Conservation (phyloP, 2,888 invertebrate species). For the Notocelia uddmanniana region DNA sequence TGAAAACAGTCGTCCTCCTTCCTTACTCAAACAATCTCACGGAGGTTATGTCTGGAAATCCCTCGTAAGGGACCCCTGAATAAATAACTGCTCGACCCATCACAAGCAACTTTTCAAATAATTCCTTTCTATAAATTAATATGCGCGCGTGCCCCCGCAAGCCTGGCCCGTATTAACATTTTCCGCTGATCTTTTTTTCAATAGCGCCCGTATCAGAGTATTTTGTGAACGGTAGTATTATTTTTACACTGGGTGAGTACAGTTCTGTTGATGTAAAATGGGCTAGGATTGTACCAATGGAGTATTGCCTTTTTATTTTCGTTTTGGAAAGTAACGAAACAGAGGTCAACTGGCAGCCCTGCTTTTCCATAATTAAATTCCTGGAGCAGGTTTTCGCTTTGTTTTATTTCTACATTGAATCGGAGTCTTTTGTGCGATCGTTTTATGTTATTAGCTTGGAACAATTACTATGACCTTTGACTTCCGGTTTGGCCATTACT, state of each 20-base stretch:
- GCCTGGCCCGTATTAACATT: conserved; percentile 38
- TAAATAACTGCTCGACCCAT: conserved; percentile 25
- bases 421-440: conserved; percentile 14
- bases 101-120: conserved; percentile 41
- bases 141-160: conserved; percentile 43
- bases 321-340: conserved; percentile 18
- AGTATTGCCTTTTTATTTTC: not conserved
- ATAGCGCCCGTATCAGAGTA: not conserved
- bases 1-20: conserved; percentile 8
- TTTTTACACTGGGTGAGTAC: not conserved
- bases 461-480: conserved; percentile 27
- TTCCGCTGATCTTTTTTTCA: conserved; percentile 18
- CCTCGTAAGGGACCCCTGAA: conserved; percentile 36
- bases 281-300: not conserved
- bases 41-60: conserved; percentile 24
- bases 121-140: conserved; percentile 44
- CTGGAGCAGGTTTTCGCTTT: conserved; percentile 34
- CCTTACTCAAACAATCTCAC: conserved; percentile 12
- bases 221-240: conserved; percentile 25
- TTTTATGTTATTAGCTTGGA: conserved; percentile 40
- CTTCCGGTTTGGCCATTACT: conserved; percentile 8
- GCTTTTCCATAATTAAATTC: conserved; percentile 45
- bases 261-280: not conserved
- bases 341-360: conserved; percentile 4
- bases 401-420: conserved; percentile 36